Conservation (phyloP, 1,140 invertebrate species). For the Drosophila azteca region DNA sequence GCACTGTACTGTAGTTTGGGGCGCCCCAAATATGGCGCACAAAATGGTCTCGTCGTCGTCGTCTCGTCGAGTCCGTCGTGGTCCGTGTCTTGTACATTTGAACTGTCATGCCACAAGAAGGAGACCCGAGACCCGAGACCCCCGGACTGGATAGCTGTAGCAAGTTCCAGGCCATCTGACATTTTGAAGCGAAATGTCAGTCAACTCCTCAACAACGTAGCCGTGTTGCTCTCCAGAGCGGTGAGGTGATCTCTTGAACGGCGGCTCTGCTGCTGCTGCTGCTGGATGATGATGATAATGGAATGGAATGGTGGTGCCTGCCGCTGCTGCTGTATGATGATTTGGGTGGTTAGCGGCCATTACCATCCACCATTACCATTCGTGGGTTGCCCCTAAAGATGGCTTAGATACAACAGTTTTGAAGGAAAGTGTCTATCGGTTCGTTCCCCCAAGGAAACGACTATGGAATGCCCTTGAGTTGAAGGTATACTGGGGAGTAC, state of each 20-base stretch:
- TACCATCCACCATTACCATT: slow-evolving; percentile 13
- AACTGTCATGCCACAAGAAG: slow-evolving; percentile 69
- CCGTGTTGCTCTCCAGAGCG: background rate
- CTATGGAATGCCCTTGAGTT: slow-evolving; percentile 24
- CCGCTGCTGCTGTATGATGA: slow-evolving; percentile 33
- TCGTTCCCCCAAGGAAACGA: background rate
- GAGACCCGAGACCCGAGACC: slow-evolving; percentile 10
- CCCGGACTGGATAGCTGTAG: slow-evolving; percentile 19
- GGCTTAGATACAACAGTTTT: slow-evolving; percentile 18
- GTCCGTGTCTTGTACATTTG: slow-evolving; percentile 53
- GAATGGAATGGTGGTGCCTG: background rate
- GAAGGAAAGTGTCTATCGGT: slow-evolving; percentile 13
- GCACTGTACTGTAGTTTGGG: slow-evolving; percentile 31
- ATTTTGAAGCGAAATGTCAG: slow-evolving; percentile 80
- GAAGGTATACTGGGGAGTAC: background rate
- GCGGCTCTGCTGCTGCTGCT: background rate
- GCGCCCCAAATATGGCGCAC: slow-evolving; percentile 63
- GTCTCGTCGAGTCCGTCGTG: slow-evolving; percentile 17
- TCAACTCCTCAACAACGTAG: slow-evolving; percentile 57
- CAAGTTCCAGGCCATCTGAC: slow-evolving; percentile 65
- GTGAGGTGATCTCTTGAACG: background rate
- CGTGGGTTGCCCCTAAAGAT: slow-evolving; percentile 40
- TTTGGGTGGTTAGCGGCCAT: slow-evolving; percentile 49
- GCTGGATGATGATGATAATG: background rate
- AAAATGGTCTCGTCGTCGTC: slow-evolving; percentile 74